Percentiles rank a stretch among this genome's conserved stretches.
Conservation (phyloP, 2,888 invertebrate species). For the Polydrusus cervinus region DNA sequence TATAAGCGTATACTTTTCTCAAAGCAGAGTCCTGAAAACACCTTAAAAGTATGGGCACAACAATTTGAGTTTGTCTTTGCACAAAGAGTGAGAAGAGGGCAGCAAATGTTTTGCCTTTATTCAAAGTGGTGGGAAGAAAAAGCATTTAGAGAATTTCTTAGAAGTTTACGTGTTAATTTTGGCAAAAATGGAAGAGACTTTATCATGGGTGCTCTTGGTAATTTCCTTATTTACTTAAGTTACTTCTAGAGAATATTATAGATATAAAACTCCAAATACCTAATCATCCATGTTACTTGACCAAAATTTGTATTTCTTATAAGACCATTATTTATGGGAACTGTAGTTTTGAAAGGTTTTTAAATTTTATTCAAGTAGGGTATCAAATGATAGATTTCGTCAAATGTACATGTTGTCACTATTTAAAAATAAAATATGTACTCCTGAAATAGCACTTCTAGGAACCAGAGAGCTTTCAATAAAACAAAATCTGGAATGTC, state of each 20-base stretch:
- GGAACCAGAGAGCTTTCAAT: too few relatives aligned
- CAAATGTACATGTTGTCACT: too few relatives aligned
- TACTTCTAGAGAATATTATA: not conserved
- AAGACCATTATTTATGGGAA: too few relatives aligned
- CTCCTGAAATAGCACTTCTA: too few relatives aligned
- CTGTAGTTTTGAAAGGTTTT: too few relatives aligned
- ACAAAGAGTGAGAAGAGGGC: conserved; percentile 76
- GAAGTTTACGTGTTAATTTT: conserved; percentile 69
- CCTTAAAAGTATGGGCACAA: conserved; percentile 74
- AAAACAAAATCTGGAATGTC: too few relatives aligned
- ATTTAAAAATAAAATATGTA: too few relatives aligned
- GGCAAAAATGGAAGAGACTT: conserved; percentile 73
- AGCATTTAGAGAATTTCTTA: conserved; percentile 74
- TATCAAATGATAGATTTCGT: too few relatives aligned
- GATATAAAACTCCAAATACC: not conserved
- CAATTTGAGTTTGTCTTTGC: conserved; percentile 76
- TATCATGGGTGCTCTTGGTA: conserved; percentile 74
- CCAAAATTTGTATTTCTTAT: too few relatives aligned
- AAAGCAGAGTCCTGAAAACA: conserved; percentile 70
- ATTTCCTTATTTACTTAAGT: conserved; percentile 14
- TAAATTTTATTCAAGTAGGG: too few relatives aligned
- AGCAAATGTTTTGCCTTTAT: conserved; percentile 78
- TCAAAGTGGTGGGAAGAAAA: conserved; percentile 78
- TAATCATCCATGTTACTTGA: too few relatives aligned
- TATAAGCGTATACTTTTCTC: conserved; percentile 57